These are phyloP conservation scores for Hylyphantes graminicola DNA, from an alignment of 1,140 invertebrate genomes.

Conservation along the genomic window DNA sequence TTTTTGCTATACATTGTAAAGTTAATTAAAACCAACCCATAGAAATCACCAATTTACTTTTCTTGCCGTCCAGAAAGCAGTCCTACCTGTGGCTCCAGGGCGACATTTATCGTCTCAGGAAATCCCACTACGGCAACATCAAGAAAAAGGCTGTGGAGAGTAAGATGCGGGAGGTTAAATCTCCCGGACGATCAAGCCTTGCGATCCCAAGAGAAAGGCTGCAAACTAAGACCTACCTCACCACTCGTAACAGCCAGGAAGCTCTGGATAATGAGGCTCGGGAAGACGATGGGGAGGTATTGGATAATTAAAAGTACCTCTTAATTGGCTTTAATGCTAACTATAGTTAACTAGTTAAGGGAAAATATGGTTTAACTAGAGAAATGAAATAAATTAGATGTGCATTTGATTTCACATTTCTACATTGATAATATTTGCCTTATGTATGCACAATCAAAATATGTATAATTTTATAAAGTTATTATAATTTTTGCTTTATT, in stretches of 20 bases:
- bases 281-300: not conserved
- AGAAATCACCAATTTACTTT: too few relatives aligned
- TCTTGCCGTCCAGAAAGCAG: slow-evolving; percentile 75
- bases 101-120: slow-evolving; percentile 74
- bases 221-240: slow-evolving; percentile 14
- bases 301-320: not conserved
- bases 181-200: slow-evolving; percentile 36
- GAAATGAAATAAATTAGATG: too few relatives aligned
- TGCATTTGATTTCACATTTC: not conserved
- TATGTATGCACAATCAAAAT: too few relatives aligned
- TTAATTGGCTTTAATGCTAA: too few relatives aligned
- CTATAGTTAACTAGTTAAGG: too few relatives aligned
- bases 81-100: slow-evolving; percentile 81
- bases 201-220: slow-evolving; percentile 52
- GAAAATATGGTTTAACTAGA: too few relatives aligned
- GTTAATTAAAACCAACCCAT: too few relatives aligned
- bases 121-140: slow-evolving; percentile 60
- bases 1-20: too few relatives aligned
- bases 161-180: slow-evolving; percentile 28
- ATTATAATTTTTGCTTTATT: too few relatives aligned
- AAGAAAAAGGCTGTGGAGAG: slow-evolving; percentile 32
- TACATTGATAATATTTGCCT: not conserved
- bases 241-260: slow-evolving; percentile 36
- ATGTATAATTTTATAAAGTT: too few relatives aligned
- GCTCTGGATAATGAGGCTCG: slow-evolving; percentile 24